phyloP scores from a whole-genome alignment of 2,113 vertebrate species.

The Willisornis vidua region DNA sequence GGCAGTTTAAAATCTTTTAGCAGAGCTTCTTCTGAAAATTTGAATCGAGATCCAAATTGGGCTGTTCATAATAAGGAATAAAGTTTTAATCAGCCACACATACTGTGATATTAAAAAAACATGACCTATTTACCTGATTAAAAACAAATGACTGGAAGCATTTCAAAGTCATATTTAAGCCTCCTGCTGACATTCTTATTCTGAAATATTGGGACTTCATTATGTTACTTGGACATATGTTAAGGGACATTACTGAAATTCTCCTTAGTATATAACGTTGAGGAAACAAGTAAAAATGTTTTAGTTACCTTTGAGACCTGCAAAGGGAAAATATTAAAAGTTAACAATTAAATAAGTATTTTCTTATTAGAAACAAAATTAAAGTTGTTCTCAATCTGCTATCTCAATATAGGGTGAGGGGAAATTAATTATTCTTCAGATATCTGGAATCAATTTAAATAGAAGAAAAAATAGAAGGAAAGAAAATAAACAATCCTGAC shows the following conservation, averaged over 20 bases:
- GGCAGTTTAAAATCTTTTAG: constrained; percentile 8
- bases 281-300: constrained; percentile 74
- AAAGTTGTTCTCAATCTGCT: constrained; percentile 43
- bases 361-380: constrained; percentile 71
- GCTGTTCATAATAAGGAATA: constrained; percentile 61
- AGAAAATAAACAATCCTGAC: neutral
- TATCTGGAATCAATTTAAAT: constrained; percentile 59
- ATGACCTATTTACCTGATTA: constrained; percentile 59
- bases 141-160: constrained; percentile 71
- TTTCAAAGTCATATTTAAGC: constrained; percentile 73
- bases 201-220: constrained; percentile 67
- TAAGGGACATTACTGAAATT: constrained; percentile 71
- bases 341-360: constrained; percentile 60
- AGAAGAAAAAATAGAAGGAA: neutral
- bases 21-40: constrained; percentile 31
- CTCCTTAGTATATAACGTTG: constrained; percentile 70
- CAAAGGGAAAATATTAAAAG: constrained; percentile 52
- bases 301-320: constrained; percentile 62
- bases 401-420: constrained; percentile 1
- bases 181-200: constrained; percentile 64
- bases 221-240: constrained; percentile 66
- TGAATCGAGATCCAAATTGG: constrained; percentile 49
- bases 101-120: constrained; percentile 52
- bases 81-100: constrained; percentile 66
- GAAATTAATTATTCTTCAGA: constrained; percentile 57